A percentile compares a stretch with the other conserved stretches of the same genome.
Evolutionary conservation across 2,888 invertebrate genomes (phyloP).

Genomic region (Cephonodes hylas): DNA sequence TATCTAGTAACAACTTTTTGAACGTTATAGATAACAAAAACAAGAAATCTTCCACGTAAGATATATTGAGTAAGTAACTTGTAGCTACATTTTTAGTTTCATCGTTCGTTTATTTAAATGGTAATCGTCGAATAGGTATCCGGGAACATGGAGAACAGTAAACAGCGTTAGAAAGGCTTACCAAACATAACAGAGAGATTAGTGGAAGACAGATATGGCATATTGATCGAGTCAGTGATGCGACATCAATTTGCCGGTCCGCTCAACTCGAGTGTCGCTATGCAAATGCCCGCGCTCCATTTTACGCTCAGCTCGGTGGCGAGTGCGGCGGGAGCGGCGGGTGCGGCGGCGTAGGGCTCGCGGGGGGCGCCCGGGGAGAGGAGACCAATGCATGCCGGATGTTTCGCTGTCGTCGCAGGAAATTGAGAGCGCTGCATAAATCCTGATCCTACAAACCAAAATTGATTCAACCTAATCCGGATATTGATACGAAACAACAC

Average conservation of each 20-base stretch:
- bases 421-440: constrained; percentile 80
- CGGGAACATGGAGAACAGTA: neutral
- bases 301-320: constrained; percentile 64
- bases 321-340: constrained; percentile 33
- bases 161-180: neutral
- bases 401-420: constrained; percentile 77
- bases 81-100: too few species aligned
- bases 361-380: constrained; percentile 26
- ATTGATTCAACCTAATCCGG: constrained; percentile 79
- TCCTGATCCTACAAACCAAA: constrained; percentile 77
- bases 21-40: neutral
- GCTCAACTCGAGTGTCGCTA: constrained; percentile 70
- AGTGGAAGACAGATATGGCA: constrained; percentile 31
- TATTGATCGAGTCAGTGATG: constrained; percentile 76
- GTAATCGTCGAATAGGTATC: too few species aligned
- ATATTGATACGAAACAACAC: constrained; percentile 77
- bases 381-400: constrained; percentile 63
- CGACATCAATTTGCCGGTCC: constrained; percentile 78
- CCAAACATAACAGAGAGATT: constrained; percentile 9
- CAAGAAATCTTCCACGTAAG: too few species aligned
- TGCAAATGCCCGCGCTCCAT: constrained; percentile 76
- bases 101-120: neutral
- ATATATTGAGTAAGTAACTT: too few species aligned
- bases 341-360: constrained; percentile 30
- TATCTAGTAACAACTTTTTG: neutral